Conservation (phyloP, 2,888 invertebrate genomes). For the Lepetodrilus schrolli region DNA sequence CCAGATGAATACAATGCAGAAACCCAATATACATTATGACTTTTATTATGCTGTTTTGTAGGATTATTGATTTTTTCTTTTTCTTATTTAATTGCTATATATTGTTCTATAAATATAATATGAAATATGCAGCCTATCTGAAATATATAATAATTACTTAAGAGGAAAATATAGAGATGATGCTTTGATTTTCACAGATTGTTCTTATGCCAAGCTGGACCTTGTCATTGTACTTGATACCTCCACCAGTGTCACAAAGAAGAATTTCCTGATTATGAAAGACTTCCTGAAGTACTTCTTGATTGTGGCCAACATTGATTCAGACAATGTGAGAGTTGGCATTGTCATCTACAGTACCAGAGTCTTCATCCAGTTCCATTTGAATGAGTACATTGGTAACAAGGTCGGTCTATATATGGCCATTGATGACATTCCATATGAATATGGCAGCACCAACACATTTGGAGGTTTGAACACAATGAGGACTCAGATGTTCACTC, state of each 20-base stretch:
- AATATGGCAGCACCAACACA: conserved; percentile 60
- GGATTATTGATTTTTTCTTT: background rate
- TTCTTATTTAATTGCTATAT: background rate
- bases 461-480: conserved; percentile 52
- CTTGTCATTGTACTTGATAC: conserved; percentile 66
- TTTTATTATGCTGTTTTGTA: background rate
- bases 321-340: conserved; percentile 52
- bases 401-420: conserved; percentile 44
- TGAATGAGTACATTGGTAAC: conserved; percentile 44
- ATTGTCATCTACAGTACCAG: conserved; percentile 54
- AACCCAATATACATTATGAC: too few species aligned
- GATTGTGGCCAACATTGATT: conserved; percentile 50
- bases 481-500: conserved; percentile 49
- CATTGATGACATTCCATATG: conserved; percentile 47
- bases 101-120: background rate
- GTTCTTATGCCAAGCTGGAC: conserved; percentile 49
- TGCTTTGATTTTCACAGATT: too few species aligned
- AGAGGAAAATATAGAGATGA: too few species aligned
- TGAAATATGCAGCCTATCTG: background rate
- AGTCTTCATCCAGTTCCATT: conserved; percentile 48
- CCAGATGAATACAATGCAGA: too few species aligned
- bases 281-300: conserved; percentile 53
- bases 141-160: background rate
- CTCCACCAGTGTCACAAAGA: conserved; percentile 59
- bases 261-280: conserved; percentile 53